These are phyloP conservation scores for Zapus hudsonius DNA, from an alignment of 2,113 vertebrate genomes.

Conservation along the genomic window DNA sequence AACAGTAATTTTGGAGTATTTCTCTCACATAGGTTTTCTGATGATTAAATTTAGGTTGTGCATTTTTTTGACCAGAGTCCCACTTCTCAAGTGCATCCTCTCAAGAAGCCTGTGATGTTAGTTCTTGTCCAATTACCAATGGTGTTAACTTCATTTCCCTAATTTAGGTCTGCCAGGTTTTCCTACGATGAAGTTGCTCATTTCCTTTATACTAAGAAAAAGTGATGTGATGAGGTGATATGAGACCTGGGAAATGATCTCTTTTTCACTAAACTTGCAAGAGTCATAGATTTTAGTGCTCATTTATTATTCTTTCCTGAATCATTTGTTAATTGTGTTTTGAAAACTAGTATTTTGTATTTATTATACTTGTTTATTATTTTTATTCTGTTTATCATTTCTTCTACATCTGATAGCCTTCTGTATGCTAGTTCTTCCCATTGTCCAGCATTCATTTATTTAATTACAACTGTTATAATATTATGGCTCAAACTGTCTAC, in stretches of 20 bases:
- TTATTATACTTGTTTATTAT: no score
- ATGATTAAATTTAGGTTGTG: neutral
- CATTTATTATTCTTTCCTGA: neutral
- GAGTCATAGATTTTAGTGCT: neutral
- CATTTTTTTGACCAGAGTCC: neutral
- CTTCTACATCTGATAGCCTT: neutral
- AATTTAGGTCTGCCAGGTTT: neutral
- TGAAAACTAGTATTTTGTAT: neutral
- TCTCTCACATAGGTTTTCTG: neutral
- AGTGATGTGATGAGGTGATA: neutral
- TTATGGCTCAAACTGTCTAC: neutral
- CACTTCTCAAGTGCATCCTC: neutral
- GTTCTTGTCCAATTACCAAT: neutral
- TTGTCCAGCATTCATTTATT: neutral
- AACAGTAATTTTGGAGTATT: neutral
- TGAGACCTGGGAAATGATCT: neutral
- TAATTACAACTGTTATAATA: neutral
- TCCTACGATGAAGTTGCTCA: neutral
- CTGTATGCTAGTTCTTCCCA: neutral
- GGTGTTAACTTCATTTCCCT: neutral
- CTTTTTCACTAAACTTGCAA: constrained; percentile 9
- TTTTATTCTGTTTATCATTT: neutral
- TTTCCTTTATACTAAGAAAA: neutral
- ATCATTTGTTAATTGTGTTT: neutral
- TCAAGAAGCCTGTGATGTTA: neutral